Base-by-base conservation (phyloP, 2,888 invertebrate species). In the Lottia scabra region DNA sequence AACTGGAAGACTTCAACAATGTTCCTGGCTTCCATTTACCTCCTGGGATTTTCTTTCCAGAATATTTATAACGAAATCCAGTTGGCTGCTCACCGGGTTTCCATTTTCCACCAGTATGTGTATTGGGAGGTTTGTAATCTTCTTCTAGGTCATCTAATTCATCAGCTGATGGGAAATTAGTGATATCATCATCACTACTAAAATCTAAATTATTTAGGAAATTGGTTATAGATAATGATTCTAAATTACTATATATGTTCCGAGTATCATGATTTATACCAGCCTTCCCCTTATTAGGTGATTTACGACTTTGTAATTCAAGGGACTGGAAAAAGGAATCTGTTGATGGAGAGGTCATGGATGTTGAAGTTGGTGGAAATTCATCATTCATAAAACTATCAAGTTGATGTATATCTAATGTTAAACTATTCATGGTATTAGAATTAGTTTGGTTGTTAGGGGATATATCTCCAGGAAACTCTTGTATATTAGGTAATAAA, bases 251-350 rank as follows among this genome's bases (percentile, higher is more conserved):
- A 56, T 68, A 68, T 16, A 65, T 30, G 48, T 70, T 70, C 43
- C 65, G 64, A 2, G 65, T 30, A 46, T 73, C 74, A 27, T 72
- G 65, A 63, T 70, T 67, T 15, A 67, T 64, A 6, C 75, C 67
- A 15, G 64, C 44, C 67, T 67, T 75, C 68, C 65, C 75, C 70
- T 68, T 71, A 64, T 62, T 70, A 67, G 56, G 70, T 19, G 44
- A 78, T 64, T 72, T 80, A 76, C 71, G 87, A 74, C 89, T 88
- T 78, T 89, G 89, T 16, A 90, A 84, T 75, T 89, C 90, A 63
- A 96, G 89, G 0, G 95, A 95, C 48, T 94, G 95, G 84, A 96
- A 96, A 89, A 96, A 96, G 6, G 95, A 94, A 13, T 83, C 81
- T 43, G 69, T 48, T 12, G 65, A 45, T 16, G 65, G 72, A 43